Evolutionary conservation across 2,888 invertebrate genomes (phyloP).

Genomic region (Leptura quadrifasciata): DNA sequence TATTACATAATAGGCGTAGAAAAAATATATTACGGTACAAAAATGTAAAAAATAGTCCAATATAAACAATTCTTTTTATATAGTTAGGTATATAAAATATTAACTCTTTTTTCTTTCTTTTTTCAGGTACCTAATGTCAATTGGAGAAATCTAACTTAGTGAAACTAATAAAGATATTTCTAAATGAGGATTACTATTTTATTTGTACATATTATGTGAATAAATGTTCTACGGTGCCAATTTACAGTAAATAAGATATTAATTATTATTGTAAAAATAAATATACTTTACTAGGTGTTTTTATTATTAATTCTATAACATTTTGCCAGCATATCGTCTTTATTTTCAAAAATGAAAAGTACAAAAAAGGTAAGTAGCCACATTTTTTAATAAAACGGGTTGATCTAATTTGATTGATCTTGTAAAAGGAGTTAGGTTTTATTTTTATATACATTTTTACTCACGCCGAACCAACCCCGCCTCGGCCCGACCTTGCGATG

Average conservation of each 20-base stretch:
- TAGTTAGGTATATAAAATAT: constrained; percentile 46
- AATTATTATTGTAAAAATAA: constrained; percentile 42
- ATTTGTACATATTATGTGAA: constrained; percentile 51
- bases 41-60: too few species aligned
- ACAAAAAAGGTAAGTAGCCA: background rate
- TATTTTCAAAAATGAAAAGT: too few species aligned
- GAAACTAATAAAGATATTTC: constrained; percentile 41
- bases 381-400: too few species aligned
- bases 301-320: constrained; percentile 4
- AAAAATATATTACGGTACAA: too few species aligned
- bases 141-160: constrained; percentile 32
- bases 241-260: constrained; percentile 53
- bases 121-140: constrained; percentile 48
- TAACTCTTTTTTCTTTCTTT: constrained; percentile 42
- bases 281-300: constrained; percentile 37
- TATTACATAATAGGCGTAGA: too few species aligned
- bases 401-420: too few species aligned
- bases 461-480: too few species aligned
- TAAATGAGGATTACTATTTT: constrained; percentile 43
- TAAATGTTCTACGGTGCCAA: constrained; percentile 56
- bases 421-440: too few species aligned
- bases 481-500: too few species aligned
- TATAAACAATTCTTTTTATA: too few species aligned
- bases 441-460: too few species aligned
- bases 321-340: too few species aligned